Conservation (phyloP, 2,797 vertebrate species). For the Podarcis lilfordi region DNA sequence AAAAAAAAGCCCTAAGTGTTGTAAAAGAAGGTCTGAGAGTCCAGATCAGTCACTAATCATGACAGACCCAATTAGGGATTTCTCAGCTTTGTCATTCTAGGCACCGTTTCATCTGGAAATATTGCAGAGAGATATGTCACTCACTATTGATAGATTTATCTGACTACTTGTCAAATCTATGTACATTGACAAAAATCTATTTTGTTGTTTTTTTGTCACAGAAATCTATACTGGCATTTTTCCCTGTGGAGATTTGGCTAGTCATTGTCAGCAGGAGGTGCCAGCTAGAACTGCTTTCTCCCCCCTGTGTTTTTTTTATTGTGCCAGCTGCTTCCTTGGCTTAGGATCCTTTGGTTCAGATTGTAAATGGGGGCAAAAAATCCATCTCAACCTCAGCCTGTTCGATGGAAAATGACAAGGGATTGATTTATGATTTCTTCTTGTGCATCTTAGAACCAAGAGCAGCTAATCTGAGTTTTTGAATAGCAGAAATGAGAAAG, state of each 20-base stretch:
- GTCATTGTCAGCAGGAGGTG: slow-evolving; percentile 80
- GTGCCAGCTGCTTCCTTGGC: slow-evolving; percentile 86
- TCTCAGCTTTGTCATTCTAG: slow-evolving; percentile 75
- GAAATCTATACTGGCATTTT: slow-evolving; percentile 82
- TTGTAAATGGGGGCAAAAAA: slow-evolving; percentile 83
- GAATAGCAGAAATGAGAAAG: slow-evolving; percentile 51
- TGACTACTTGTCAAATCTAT: slow-evolving; percentile 82
- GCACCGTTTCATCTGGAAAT: slow-evolving; percentile 77
- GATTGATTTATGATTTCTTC: slow-evolving; percentile 73
- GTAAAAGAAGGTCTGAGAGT: slow-evolving; percentile 55
- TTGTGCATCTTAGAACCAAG: slow-evolving; percentile 69
- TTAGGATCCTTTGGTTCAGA: slow-evolving; percentile 81
- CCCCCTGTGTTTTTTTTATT: slow-evolving; percentile 76
- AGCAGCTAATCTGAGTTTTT: slow-evolving; percentile 75
- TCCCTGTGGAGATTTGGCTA: slow-evolving; percentile 83
- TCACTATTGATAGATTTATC: slow-evolving; percentile 81
- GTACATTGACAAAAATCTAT: slow-evolving; percentile 85
- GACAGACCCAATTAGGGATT: slow-evolving; percentile 72
- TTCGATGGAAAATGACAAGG: slow-evolving; percentile 78
- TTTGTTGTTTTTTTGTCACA: slow-evolving; percentile 79
- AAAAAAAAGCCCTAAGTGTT: neutral
- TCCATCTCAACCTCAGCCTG: slow-evolving; percentile 79
- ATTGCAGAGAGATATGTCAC: slow-evolving; percentile 76
- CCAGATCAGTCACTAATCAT: slow-evolving; percentile 67
- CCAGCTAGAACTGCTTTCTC: slow-evolving; percentile 80